Evolutionary conservation across 2,113 vertebrate species (phyloP), one percentile per base, ranked within the genome.

Genomic region (Hylia prasina): DNA sequence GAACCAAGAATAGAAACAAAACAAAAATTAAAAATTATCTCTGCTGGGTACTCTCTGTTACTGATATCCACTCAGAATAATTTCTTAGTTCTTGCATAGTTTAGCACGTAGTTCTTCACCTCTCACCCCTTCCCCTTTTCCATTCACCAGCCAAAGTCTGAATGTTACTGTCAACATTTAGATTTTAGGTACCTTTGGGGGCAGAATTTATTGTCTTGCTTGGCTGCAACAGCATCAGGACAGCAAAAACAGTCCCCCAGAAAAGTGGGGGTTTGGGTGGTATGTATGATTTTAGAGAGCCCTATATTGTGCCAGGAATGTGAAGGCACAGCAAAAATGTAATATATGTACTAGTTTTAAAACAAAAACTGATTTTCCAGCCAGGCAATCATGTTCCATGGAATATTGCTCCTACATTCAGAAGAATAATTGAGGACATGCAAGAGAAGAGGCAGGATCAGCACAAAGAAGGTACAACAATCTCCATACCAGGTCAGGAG

Each of bases 1-100:
- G 47, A 75, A 63, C 14, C 10, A 63, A 89, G 47, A 93, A 51
- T 22, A 88, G 53, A 66, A 81, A 37, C 3, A 66, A 94, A 96
- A 45, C 53, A 73, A 89, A 61, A 82, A 39, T 10, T 5, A 17
- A 79, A 58, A 47, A 42, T 28, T 70, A 19, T 70, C 27, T 64
- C 56, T 81, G 9, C 11, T 54, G 51, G 4, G 15, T 68, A 60
- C 22, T 21, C 64, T 82, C 37, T 72, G 53, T n/a, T 72, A 35
- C 37, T 82, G 48, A 91, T 65, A 87, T 27, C 15, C 28, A 87
- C 31, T 4, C 53, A 75, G 45, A 84, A 90, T 39, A 3, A 61
- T 65, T 86, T 72, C 48, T 72, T 68, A 51, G 11, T 21, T 80
- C 57, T 90, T 0, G 0, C 11, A 31, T 7, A 40, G 24, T 40